A percentile compares a stretch with the other conserved stretches of the same genome.
Conservation (phyloP, 2,113 vertebrate genomes). For the Ictidomys tridecemlineatus region DNA sequence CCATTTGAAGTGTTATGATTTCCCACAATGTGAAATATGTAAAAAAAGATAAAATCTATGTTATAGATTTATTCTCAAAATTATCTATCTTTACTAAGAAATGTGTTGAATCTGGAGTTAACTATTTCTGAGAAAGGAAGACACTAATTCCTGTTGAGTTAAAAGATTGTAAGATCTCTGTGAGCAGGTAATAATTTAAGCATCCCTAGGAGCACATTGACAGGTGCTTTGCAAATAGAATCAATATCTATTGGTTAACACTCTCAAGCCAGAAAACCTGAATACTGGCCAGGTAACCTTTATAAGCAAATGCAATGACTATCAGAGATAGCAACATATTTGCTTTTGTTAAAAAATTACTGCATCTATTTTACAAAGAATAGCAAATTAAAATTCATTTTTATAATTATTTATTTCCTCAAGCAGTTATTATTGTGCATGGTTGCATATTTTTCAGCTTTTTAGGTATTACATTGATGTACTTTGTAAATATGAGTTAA, state of each 20-base stretch:
- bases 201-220: background rate
- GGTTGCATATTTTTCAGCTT: background rate
- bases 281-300: background rate
- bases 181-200: background rate
- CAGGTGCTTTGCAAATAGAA: background rate
- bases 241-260: background rate
- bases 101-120: background rate
- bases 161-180: background rate
- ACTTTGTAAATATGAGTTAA: background rate
- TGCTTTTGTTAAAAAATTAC: background rate
- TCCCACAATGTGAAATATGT: background rate
- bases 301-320: background rate
- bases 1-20: background rate
- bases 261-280: background rate
- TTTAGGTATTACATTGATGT: background rate
- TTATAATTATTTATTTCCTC: background rate
- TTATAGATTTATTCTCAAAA: background rate
- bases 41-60: background rate
- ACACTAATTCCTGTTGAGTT: background rate
- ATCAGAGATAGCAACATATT: background rate
- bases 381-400: background rate
- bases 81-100: background rate
- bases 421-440: background rate
- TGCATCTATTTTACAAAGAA: background rate
- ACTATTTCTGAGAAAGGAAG: background rate